A percentile compares a stretch with the other conserved stretches of the same genome.
These are phyloP conservation scores for Rhopalosiphum padi DNA, from an alignment of 1,140 invertebrate genomes.

Conservation along the genomic window DNA sequence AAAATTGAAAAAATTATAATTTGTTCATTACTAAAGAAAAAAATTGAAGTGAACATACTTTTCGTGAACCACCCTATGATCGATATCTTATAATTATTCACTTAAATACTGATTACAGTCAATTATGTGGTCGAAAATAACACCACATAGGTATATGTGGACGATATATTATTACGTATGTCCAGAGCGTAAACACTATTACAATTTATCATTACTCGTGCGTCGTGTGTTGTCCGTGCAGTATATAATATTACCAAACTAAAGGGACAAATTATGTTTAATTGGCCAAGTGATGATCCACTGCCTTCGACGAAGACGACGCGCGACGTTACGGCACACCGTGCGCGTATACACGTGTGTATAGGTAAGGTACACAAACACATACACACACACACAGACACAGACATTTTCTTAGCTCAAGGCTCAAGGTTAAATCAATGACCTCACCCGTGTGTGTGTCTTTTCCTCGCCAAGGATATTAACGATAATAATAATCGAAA, in stretches of 20 bases:
- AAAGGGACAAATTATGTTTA: not conserved
- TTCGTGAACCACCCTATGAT: not conserved
- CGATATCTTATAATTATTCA: not conserved
- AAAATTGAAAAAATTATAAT: not conserved
- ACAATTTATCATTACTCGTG: not conserved
- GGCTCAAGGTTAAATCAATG: slow-evolving; percentile 49
- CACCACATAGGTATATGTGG: not conserved
- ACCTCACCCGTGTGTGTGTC: not conserved
- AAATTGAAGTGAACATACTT: not conserved
- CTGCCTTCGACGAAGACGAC: not conserved
- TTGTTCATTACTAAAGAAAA: not conserved
- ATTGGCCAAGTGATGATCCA: not conserved
- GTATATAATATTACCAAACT: not conserved
- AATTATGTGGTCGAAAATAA: not conserved
- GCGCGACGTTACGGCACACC: not conserved
- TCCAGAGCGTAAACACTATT: not conserved
- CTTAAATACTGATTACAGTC: not conserved
- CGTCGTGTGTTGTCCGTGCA: not conserved
- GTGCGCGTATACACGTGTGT: not conserved
- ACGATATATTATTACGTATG: not conserved
- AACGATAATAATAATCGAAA: slow-evolving; percentile 48
- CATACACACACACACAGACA: not conserved
- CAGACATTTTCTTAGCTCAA: not conserved
- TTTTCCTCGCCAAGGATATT: slow-evolving; percentile 44
- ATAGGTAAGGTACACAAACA: not conserved